These are phyloP conservation scores for Phaonia tiefii DNA, from an alignment of 2,888 invertebrate genomes.

Conservation along the genomic window DNA sequence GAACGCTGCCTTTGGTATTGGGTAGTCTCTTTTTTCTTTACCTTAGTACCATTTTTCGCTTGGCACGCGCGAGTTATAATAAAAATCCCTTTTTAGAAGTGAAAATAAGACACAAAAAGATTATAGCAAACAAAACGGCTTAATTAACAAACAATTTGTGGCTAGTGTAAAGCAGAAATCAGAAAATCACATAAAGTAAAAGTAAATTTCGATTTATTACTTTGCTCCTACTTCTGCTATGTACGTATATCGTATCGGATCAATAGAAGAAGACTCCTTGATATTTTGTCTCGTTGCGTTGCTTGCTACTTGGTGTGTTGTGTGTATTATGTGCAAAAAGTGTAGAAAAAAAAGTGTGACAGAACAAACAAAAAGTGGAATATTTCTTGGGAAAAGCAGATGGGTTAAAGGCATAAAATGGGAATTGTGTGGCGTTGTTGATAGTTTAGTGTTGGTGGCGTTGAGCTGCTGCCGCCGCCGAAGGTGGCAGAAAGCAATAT, in stretches of 20 bases:
- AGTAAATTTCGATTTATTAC: background rate
- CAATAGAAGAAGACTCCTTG: background rate
- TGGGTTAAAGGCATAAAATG: slow-evolving; percentile 45
- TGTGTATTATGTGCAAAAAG: slow-evolving; percentile 47
- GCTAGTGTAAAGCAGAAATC: slow-evolving; percentile 51
- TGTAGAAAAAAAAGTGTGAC: slow-evolving; percentile 38
- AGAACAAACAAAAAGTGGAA: background rate
- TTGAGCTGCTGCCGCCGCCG: too few species aligned
- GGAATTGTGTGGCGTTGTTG: slow-evolving; percentile 36
- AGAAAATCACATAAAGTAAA: slow-evolving; percentile 19
- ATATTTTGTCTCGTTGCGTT: background rate
- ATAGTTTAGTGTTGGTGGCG: slow-evolving; percentile 33
- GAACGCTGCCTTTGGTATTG: slow-evolving; percentile 40
- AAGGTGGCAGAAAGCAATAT: slow-evolving; percentile 49
- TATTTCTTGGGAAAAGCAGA: background rate
- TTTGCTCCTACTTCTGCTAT: background rate
- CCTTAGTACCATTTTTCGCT: slow-evolving; percentile 64
- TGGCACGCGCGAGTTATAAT: slow-evolving; percentile 58
- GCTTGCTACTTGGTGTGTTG: slow-evolving; percentile 52
- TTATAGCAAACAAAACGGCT: slow-evolving; percentile 53
- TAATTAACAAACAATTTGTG: slow-evolving; percentile 47
- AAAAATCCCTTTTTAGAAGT: slow-evolving; percentile 20
- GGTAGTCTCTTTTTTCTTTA: slow-evolving; percentile 27
- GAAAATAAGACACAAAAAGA: background rate
- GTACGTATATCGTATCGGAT: background rate